These are phyloP conservation scores for Calyptommatus sinebrachiatus DNA, from an alignment of 2,113 vertebrate genomes.

Conservation along the genomic window DNA sequence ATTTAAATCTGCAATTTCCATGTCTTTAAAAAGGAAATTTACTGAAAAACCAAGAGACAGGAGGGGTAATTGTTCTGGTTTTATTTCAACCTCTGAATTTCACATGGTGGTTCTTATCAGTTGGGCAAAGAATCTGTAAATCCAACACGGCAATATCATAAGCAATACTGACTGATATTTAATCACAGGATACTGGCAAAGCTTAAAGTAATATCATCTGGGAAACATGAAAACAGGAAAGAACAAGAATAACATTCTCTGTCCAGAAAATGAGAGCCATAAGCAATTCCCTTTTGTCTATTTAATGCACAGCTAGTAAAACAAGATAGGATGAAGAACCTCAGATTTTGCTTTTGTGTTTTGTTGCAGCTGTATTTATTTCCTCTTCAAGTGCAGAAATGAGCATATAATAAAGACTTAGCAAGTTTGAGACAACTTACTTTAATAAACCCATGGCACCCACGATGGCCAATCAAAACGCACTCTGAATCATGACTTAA, in stretches of 20 bases:
- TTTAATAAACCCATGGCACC: too few relatives aligned
- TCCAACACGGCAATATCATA: neutral
- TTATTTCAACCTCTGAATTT: neutral
- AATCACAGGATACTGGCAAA: accelerated
- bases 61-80: neutral
- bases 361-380: slow-evolving; percentile 57
- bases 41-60: neutral
- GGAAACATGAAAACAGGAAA: neutral
- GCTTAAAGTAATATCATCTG: slow-evolving; percentile 41
- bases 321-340: slow-evolving; percentile 53
- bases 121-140: slow-evolving; percentile 25
- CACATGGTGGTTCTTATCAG: slow-evolving; percentile 8
- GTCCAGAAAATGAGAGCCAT: neutral
- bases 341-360: slow-evolving; percentile 59
- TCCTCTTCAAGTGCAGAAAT: slow-evolving; percentile 52
- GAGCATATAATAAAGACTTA: neutral
- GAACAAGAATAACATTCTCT: neutral
- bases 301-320: slow-evolving; percentile 49
- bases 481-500: too few relatives aligned
- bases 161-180: too few relatives aligned
- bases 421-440: too few relatives aligned
- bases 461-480: too few relatives aligned
- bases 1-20: neutral
- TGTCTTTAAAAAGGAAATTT: neutral
- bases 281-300: slow-evolving; percentile 29